Evolutionary conservation across 2,888 invertebrate genomes (phyloP).

Genomic region (Conus canariensis): DNA sequence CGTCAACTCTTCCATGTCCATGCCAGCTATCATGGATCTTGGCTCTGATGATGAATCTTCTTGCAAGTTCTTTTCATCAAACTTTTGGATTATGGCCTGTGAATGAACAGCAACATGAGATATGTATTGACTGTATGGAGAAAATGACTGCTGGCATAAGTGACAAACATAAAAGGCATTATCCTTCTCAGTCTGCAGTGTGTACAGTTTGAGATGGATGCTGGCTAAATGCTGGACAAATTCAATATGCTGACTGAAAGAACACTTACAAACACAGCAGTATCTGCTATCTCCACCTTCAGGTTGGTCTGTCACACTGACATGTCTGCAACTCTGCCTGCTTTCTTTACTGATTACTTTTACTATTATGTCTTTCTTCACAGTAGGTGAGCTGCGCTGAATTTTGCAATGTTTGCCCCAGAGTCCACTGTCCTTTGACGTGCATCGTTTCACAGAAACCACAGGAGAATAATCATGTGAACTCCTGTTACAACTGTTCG

Average conservation of each 20-base stretch:
- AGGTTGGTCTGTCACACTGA: neutral
- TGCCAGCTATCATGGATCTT: neutral
- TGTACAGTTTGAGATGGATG: slow-evolving; percentile 51
- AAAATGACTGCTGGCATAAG: slow-evolving; percentile 51
- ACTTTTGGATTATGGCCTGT: slow-evolving; percentile 48
- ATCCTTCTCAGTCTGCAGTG: slow-evolving; percentile 43
- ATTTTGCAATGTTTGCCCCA: neutral
- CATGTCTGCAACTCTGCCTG: neutral
- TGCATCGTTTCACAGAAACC: no score
- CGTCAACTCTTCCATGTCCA: neutral
- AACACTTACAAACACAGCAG: slow-evolving; percentile 42
- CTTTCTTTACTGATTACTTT: slow-evolving; percentile 16
- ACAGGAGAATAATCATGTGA: no score
- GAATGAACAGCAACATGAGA: slow-evolving; percentile 54
- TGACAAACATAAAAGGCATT: slow-evolving; percentile 50
- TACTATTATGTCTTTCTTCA: slow-evolving; percentile 16
- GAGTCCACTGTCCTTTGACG: neutral
- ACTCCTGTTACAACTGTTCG: neutral
- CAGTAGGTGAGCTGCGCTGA: neutral
- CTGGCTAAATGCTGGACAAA: slow-evolving; percentile 52
- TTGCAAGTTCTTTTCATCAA: slow-evolving; percentile 39
- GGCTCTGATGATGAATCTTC: neutral
- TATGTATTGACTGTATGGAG: slow-evolving; percentile 51
- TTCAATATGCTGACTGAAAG: slow-evolving; percentile 39
- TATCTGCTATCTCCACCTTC: slow-evolving; percentile 1